These are phyloP conservation scores for Bombyx mandarina DNA, from an alignment of 1,140 invertebrate genomes.

Conservation along the genomic window DNA sequence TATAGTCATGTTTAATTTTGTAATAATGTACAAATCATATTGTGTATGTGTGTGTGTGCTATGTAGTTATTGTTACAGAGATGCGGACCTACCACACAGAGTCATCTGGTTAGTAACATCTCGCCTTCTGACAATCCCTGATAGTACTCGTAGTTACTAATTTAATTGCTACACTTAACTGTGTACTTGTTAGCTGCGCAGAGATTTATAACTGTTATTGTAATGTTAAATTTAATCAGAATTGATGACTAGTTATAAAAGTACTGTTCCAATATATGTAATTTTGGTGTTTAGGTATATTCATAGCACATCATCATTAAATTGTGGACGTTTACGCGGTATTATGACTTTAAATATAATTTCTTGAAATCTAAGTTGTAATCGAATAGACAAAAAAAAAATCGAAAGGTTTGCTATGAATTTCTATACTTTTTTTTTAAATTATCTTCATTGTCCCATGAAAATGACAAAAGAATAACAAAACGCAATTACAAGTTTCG, in stretches of 20 bases:
- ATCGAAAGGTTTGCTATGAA: no score
- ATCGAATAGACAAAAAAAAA: no score
- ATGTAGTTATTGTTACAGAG: slow-evolving; percentile 31
- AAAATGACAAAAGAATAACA: no score
- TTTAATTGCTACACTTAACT: slow-evolving; percentile 20
- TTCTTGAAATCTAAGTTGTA: no score
- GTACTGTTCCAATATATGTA: background rate
- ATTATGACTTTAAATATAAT: no score
- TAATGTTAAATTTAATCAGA: background rate
- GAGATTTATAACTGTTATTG: slow-evolving; percentile 7
- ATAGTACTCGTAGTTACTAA: slow-evolving; percentile 18
- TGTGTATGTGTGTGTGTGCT: slow-evolving; percentile 8
- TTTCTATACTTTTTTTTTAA: no score
- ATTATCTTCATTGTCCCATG: no score
- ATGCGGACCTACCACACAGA: slow-evolving; percentile 47
- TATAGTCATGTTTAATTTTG: no score
- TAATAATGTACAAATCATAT: slow-evolving; percentile 7
- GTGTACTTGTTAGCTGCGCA: slow-evolving; percentile 8
- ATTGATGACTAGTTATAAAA: background rate
- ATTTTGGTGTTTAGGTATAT: background rate
- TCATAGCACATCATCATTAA: no score
- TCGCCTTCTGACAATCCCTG: slow-evolving; percentile 33
- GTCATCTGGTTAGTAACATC: slow-evolving; percentile 65
- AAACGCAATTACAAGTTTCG: no score
- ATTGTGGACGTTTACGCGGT: no score